Base-by-base conservation (phyloP, 2,113 vertebrate genomes). In the Hyla sarda region DNA sequence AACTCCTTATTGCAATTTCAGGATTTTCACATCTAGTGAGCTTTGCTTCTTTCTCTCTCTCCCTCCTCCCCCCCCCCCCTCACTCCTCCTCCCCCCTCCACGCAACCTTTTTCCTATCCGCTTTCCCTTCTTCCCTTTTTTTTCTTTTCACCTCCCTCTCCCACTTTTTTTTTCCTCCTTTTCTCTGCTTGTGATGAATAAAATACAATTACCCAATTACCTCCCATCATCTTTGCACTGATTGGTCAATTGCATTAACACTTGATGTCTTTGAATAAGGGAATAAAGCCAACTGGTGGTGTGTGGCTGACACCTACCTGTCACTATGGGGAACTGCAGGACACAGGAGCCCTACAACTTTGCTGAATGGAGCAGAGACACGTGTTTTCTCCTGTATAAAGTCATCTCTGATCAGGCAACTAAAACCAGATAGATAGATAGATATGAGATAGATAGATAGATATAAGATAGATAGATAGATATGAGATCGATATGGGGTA, bases 221-320 rank as follows among this genome's bases (percentile, higher is more conserved):
- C 92, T 94, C 93, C 93, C 93, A 94, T 95, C 93, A 94, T 94
- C 93, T 93, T 92, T 91, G 89, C 92, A 93, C 92, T 92, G 93
- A 96, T 95, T 96, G 95, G 95, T 93, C 95, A 94, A 93, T 93
- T 90, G 92, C 91, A 92, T 96, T 95, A 96, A 95, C 94, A 90
- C 93, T 95, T 93, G 88, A 91, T 93, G 94, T 90, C 93, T 77
- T 84, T 89, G 92, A 88, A 71, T 30, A 65, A 69, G 58, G 13
- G 47, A 16, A n/a, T 81, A 75, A 85, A 81, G 84, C 47, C 82
- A 81, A 91, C 88, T 34, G 73, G 90, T 88, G 94, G 93, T 94
- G 93, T 94, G 89, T 91, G 92, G 95, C 96, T 98, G 98, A 97
- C 98, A 97, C 95, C 98, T 96, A 95, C 91, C 93, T 95, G 93